Percentiles rank a stretch among this genome's conserved stretches.
Evolutionary conservation across 2,113 vertebrate species (phyloP).

Genomic region (Pluvialis apricaria): DNA sequence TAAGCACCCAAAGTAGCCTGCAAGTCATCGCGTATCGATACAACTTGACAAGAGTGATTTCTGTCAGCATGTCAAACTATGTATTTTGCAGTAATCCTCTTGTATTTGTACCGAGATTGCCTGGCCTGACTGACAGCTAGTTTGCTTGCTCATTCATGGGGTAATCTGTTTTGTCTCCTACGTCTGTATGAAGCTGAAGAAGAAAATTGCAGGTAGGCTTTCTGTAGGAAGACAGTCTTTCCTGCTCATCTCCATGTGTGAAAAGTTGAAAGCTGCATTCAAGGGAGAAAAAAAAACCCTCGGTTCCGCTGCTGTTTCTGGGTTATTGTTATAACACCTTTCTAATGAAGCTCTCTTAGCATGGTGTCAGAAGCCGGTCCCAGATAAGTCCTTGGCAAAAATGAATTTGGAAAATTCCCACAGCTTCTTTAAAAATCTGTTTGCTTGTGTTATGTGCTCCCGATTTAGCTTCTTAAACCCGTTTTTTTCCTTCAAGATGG

Average conservation of each 20-base stretch:
- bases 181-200: not conserved
- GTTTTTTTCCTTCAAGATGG: not conserved
- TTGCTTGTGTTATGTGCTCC: not conserved
- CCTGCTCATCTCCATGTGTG: not conserved
- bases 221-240: not conserved
- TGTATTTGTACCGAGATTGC: conserved; percentile 29
- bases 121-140: conserved; percentile 26
- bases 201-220: conserved; percentile 15
- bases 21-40: not conserved
- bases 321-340: not conserved
- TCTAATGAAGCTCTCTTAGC: not conserved
- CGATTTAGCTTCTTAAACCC: not conserved
- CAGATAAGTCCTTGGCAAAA: not conserved
- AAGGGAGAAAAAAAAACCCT: not conserved
- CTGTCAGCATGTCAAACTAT: not conserved
- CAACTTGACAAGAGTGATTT: conserved; percentile 15
- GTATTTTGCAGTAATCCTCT: conserved; percentile 37
- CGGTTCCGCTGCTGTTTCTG: not conserved
- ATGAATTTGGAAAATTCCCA: not conserved
- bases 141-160: conserved; percentile 29
- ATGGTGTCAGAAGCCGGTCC: not conserved
- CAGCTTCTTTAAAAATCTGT: not conserved
- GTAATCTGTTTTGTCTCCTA: conserved; percentile 48
- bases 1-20: not conserved
- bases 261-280: not conserved